phyloP scores from a whole-genome alignment of 2,113 vertebrate species.

The Empidonax alnorum region DNA sequence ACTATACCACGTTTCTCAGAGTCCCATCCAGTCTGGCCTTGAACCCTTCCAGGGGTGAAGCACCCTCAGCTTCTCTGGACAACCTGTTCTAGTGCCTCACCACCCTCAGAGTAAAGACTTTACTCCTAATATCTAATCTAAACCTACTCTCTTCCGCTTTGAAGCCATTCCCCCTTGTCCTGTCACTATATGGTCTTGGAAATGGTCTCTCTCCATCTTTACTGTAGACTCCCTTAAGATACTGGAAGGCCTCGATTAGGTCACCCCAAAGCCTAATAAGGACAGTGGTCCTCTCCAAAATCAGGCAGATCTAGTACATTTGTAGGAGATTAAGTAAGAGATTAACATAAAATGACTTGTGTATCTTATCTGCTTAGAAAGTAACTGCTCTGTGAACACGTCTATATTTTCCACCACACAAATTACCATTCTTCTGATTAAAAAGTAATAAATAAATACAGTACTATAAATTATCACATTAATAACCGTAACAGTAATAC shows the following conservation, averaged over 20 bases:
- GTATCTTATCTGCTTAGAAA: background rate
- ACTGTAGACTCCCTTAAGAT: background rate
- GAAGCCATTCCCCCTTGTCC: background rate
- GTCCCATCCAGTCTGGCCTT: accelerated
- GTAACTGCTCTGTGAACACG: background rate
- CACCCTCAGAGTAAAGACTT: background rate
- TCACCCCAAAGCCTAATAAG: background rate
- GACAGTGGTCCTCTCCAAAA: background rate
- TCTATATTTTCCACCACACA: background rate
- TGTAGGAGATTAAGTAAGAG: background rate
- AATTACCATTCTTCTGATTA: background rate
- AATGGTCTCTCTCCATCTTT: background rate
- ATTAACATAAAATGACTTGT: background rate
- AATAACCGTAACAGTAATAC: background rate
- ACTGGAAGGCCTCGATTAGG: background rate
- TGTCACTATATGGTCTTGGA: background rate
- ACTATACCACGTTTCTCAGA: background rate
- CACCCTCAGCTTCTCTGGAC: background rate
- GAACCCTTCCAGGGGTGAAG: background rate
- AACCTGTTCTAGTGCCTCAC: background rate
- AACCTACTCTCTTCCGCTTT: background rate
- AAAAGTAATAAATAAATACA: background rate
- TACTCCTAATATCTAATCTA: background rate
- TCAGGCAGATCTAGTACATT: background rate
- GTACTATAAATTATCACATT: background rate